Percentiles rank a stretch among this genome's conserved stretches.
phyloP scores from a whole-genome alignment of 2,888 invertebrate species.

The Petrolisthes cinctipes region DNA sequence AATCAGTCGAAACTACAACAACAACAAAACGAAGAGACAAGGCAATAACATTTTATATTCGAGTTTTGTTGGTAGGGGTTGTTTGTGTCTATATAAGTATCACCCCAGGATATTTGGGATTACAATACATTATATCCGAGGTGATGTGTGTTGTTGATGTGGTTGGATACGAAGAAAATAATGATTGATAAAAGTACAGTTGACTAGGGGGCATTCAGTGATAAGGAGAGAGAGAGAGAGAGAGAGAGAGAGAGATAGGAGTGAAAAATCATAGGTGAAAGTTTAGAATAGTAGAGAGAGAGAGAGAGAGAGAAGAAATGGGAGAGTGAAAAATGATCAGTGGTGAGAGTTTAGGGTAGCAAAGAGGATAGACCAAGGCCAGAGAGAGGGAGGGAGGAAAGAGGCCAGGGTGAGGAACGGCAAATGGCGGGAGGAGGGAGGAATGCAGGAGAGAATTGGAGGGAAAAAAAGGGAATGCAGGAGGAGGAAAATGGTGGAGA shows the following conservation, averaged over 20 bases:
- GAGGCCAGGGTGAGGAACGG: not conserved
- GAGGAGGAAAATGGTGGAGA: not conserved
- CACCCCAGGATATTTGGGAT: not conserved
- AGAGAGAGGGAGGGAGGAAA: slow-evolving; percentile 1
- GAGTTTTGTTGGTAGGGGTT: too few relatives aligned
- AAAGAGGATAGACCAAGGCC: not conserved
- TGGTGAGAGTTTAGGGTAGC: not conserved
- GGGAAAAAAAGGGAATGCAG: not conserved
- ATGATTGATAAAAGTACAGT: not conserved
- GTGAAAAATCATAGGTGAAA: not conserved
- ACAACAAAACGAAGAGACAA: too few relatives aligned
- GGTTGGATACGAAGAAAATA: not conserved
- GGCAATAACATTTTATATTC: too few relatives aligned
- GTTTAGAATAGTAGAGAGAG: not conserved
- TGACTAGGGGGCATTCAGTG: not conserved
- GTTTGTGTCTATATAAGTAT: too few relatives aligned
- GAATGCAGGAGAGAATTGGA: not conserved
- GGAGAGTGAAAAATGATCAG: not conserved
- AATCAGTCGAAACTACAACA: too few relatives aligned
- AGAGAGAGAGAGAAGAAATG: not conserved
- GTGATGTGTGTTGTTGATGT: not conserved
- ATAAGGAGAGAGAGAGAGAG: not conserved
- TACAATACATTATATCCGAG: not conserved
- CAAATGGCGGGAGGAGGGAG: not conserved
- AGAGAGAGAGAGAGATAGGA: not conserved